Percentiles rank a stretch among this genome's conserved stretches.
Evolutionary conservation across 2,113 vertebrate genomes (phyloP).

Genomic region (Rhinopomastus cyanomelas): DNA sequence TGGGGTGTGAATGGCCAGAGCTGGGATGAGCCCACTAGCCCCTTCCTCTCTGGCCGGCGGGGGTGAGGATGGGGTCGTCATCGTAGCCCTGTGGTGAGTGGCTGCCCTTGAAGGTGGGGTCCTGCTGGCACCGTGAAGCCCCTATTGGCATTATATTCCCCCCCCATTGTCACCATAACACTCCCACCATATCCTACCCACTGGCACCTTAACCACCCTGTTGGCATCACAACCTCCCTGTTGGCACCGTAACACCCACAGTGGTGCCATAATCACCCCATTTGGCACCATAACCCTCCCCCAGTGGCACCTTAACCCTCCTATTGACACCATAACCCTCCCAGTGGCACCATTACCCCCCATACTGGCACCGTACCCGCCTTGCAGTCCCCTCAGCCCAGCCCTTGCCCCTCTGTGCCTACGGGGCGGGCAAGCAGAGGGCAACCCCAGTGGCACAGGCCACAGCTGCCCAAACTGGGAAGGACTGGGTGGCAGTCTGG

Average conservation of each 20-base stretch:
- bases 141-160: neutral
- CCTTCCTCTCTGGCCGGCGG: neutral
- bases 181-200: neutral
- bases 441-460: neutral
- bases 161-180: neutral
- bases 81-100: fast-evolving
- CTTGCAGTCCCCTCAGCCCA: fast-evolving
- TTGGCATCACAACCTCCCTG: neutral
- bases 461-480: fast-evolving
- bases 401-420: neutral
- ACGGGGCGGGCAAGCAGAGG: neutral
- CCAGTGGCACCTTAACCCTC: neutral
- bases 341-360: fast-evolving
- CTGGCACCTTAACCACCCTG: neutral
- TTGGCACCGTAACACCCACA: neutral
- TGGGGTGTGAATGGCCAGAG: neutral
- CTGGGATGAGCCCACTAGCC: neutral
- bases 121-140: neutral
- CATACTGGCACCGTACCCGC: no score
- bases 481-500: fast-evolving
- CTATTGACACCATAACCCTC: neutral
- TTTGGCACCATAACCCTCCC: no score
- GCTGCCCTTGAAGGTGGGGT: neutral
- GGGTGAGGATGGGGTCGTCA: neutral
- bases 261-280: no score